A percentile compares a stretch with the other conserved stretches of the same genome.
phyloP scores from a whole-genome alignment of 2,797 vertebrate genomes.

The Lepilemur ruficaudatus region DNA sequence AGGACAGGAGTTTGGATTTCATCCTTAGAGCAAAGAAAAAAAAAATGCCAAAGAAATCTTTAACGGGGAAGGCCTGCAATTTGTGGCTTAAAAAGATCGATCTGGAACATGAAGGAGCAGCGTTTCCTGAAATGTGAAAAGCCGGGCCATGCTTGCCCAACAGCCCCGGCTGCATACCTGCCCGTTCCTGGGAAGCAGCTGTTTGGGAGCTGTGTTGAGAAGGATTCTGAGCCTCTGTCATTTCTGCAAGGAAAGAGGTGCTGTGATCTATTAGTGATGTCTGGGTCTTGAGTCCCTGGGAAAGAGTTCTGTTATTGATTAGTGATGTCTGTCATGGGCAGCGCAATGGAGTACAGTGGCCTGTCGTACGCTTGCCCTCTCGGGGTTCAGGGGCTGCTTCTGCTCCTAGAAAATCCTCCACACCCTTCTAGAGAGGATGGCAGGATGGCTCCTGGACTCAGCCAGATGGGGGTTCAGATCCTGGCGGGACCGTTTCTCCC shows the following conservation, averaged over 20 bases:
- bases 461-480: neutral
- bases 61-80: neutral
- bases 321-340: neutral
- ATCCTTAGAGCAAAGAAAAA: neutral
- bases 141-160: neutral
- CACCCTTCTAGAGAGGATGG: neutral
- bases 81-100: neutral
- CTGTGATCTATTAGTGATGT: neutral
- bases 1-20: neutral
- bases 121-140: neutral
- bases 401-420: neutral
- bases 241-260: neutral
- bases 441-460: neutral
- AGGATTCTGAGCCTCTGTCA: neutral
- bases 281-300: neutral
- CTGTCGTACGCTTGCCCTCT: neutral
- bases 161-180: neutral
- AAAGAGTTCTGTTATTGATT: neutral
- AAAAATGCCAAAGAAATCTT: neutral
- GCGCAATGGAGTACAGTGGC: fast-evolving
- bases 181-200: neutral
- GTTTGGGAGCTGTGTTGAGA: neutral
- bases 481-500: neutral
- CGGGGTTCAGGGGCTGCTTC: neutral
- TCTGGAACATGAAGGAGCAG: neutral